Percentiles rank a stretch among this genome's conserved stretches.
phyloP scores from a whole-genome alignment of 2,888 invertebrate genomes.

The Acholoe squamosa region DNA sequence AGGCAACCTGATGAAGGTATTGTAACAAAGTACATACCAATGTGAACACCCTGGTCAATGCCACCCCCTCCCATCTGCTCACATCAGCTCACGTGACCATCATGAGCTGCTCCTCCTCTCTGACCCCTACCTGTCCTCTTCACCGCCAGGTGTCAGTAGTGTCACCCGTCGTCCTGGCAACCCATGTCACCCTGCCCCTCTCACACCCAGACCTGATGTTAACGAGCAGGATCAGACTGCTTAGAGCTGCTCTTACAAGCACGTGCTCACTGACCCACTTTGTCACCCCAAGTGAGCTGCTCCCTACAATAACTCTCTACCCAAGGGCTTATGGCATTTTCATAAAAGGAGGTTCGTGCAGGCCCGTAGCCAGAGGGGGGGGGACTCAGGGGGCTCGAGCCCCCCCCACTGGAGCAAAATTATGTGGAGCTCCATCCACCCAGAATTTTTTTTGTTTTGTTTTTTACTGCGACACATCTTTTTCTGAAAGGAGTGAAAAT shows the following conservation, averaged over 20 bases:
- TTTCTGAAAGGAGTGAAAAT: no score
- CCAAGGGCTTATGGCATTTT: no score
- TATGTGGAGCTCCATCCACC: no score
- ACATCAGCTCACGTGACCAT: neutral
- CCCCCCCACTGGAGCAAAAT: no score
- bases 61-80: slow-evolving; percentile 1
- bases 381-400: no score
- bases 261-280: slow-evolving; percentile 11
- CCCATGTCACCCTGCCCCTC: neutral
- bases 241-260: neutral
- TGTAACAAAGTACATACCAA: neutral
- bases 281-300: neutral
- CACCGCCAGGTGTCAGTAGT: neutral
- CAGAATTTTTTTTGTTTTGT: no score
- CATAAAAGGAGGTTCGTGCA: no score
- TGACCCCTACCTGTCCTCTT: neutral
- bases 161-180: slow-evolving; percentile 15
- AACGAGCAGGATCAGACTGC: slow-evolving; percentile 5
- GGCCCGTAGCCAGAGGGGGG: no score
- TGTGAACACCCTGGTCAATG: neutral
- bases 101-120: slow-evolving; percentile 14
- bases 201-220: neutral
- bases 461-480: no score
- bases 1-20: no score
- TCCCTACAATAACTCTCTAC: neutral